Percentiles rank a stretch among this genome's conserved stretches.
Conservation (phyloP, 64 coral and sea anemone genomes). For the Acropora tenuis region DNA sequence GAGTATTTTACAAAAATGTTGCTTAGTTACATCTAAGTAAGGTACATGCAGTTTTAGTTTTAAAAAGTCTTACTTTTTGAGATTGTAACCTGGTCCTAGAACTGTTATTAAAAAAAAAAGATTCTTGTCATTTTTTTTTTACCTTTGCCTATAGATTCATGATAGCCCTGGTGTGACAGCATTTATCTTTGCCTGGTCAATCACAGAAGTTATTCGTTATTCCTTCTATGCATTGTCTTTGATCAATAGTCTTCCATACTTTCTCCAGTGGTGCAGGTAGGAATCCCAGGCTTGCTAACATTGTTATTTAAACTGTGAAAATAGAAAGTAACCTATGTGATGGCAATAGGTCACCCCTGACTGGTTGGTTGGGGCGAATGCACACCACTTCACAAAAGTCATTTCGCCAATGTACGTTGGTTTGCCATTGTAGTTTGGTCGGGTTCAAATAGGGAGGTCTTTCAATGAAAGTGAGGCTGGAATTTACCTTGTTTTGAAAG, state of each 20-base stretch:
- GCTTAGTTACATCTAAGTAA: too few relatives aligned
- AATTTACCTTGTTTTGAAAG: too few relatives aligned
- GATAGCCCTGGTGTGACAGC: constrained; percentile 71
- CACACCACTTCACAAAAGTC: too few relatives aligned
- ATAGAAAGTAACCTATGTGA: too few relatives aligned
- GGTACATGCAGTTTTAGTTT: too few relatives aligned
- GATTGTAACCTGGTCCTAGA: too few relatives aligned
- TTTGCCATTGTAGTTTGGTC: too few relatives aligned
- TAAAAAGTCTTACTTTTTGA: too few relatives aligned
- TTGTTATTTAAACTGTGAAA: background rate
- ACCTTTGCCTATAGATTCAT: constrained; percentile 48
- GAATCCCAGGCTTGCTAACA: background rate
- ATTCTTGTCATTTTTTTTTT: background rate
- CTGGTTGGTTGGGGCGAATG: background rate
- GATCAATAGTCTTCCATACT: constrained; percentile 65
- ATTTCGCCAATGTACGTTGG: too few relatives aligned
- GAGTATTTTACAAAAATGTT: too few relatives aligned
- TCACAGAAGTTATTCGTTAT: constrained; percentile 89
- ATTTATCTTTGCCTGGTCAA: constrained; percentile 77
- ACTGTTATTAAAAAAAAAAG: background rate
- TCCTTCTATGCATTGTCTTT: constrained; percentile 85
- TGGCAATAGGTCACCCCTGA: background rate
- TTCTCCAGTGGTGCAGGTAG: constrained; percentile 87
- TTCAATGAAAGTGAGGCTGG: too few relatives aligned
- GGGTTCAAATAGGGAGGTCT: too few relatives aligned